Conservation (phyloP, 2,888 invertebrate species). For the Drosophila mercatorum region DNA sequence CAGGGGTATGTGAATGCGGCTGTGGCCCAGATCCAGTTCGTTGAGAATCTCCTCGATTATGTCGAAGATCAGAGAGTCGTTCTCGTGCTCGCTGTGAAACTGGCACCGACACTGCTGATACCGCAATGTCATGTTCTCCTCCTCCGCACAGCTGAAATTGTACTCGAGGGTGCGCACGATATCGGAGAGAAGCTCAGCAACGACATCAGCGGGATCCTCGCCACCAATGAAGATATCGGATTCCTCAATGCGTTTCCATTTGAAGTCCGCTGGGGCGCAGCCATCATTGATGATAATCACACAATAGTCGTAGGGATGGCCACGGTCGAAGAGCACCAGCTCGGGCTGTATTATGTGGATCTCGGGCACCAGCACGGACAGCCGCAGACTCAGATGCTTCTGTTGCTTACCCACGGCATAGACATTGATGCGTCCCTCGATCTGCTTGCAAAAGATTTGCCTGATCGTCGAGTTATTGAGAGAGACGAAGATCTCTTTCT, state of each 20-base stretch:
- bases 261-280: slow-evolving; percentile 62
- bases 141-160: slow-evolving; percentile 57
- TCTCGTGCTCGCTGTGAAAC: slow-evolving; percentile 29
- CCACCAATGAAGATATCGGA: slow-evolving; percentile 47
- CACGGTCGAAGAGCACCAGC: slow-evolving; percentile 70
- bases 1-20: slow-evolving; percentile 55
- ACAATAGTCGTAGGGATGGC: slow-evolving; percentile 45
- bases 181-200: slow-evolving; percentile 72
- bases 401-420: slow-evolving; percentile 54
- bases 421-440: slow-evolving; percentile 72
- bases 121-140: slow-evolving; percentile 64
- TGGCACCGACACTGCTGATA: slow-evolving; percentile 74
- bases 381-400: slow-evolving; percentile 57
- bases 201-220: slow-evolving; percentile 60
- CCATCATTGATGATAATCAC: slow-evolving; percentile 70
- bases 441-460: slow-evolving; percentile 48
- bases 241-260: slow-evolving; percentile 73
- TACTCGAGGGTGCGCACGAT: slow-evolving; percentile 72
- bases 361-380: slow-evolving; percentile 63
- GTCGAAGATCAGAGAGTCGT: slow-evolving; percentile 49
- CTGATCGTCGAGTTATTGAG: slow-evolving; percentile 57
- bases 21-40: slow-evolving; percentile 65
- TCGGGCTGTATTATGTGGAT: slow-evolving; percentile 65
- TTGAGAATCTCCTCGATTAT: slow-evolving; percentile 73
- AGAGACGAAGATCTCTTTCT: slow-evolving; percentile 67